phyloP scores from a whole-genome alignment of 1,140 invertebrate genomes.

The Dendroctonus valens region DNA sequence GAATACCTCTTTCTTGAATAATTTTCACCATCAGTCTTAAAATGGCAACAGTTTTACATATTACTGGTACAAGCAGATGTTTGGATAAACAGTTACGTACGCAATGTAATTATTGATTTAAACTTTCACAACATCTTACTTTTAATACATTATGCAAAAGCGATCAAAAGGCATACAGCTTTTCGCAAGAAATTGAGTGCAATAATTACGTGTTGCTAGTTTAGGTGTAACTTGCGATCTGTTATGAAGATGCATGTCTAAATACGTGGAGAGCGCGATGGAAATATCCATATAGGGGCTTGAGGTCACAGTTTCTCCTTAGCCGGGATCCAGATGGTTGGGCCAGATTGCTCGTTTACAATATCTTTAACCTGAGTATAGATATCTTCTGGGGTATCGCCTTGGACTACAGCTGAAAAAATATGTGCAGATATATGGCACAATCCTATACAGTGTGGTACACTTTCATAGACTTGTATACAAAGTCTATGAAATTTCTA shows the following conservation, averaged over 20 bases:
- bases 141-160: neutral
- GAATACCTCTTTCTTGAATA: no score
- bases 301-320: constrained; percentile 86
- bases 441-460: no score
- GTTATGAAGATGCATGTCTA: no score
- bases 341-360: constrained; percentile 92
- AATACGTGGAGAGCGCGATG: constrained; percentile 51
- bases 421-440: neutral
- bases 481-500: no score
- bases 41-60: no score
- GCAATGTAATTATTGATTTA: neutral
- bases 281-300: constrained; percentile 60
- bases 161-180: neutral
- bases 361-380: constrained; percentile 93
- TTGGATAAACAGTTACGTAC: neutral
- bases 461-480: no score
- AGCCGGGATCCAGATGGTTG: constrained; percentile 94
- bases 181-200: constrained; percentile 49
- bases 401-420: constrained; percentile 88
- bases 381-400: constrained; percentile 97
- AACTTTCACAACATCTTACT: neutral
- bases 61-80: no score
- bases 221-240: neutral
- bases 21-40: no score
- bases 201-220: constrained; percentile 6